Base-by-base conservation (phyloP, 2,797 vertebrate genomes). In the Naso thynnoides region DNA sequence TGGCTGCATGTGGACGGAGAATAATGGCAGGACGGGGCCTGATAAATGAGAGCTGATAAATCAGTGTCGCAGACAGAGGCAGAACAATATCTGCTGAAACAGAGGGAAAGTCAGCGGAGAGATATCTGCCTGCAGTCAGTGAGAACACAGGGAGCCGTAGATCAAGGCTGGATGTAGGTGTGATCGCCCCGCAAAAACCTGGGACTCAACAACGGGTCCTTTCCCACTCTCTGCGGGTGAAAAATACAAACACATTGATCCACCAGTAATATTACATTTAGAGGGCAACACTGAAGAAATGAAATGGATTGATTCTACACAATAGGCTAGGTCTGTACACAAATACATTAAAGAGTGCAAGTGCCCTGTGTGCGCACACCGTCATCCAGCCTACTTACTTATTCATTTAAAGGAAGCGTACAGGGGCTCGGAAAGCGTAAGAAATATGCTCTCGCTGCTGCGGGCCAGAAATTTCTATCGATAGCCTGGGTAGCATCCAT, bases 31-130 rank as follows among this genome's bases (percentile, higher is more conserved):
- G 73, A 76, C 6, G 79, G 76, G 83, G 81, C 69, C 85, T 89
- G 88, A 91, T 90, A 86, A 90, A 92, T 79, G 78, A 78, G 80
- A 62, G 66, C 75, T 79, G 85, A 92, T 92, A 86, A 91, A 93
- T 91, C 88, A 88, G 88, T 53, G 64, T 86, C 53, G 16, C 21
- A 36, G 76, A 84, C 81, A 76, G 81, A 81, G 79, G 69, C 73
- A 74, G 87, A 89, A 87, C 85, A 89, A 92, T 90, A 89, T 91
- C 89, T 86, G 81, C 81, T 57, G 86, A 69, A 87, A 89, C 76
- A 87, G 86, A 87, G 76, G 83, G 63, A 55, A 41, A 76, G 79
- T 74, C 79, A 13, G 71, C 67, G 19, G 38, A 78, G 60, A 90
- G 74, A 81, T 80, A 84, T 82, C 85, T 47, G 78, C 70, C 78